These are phyloP conservation scores for Melieria picta DNA, from an alignment of 2,888 invertebrate genomes.

Conservation along the genomic window DNA sequence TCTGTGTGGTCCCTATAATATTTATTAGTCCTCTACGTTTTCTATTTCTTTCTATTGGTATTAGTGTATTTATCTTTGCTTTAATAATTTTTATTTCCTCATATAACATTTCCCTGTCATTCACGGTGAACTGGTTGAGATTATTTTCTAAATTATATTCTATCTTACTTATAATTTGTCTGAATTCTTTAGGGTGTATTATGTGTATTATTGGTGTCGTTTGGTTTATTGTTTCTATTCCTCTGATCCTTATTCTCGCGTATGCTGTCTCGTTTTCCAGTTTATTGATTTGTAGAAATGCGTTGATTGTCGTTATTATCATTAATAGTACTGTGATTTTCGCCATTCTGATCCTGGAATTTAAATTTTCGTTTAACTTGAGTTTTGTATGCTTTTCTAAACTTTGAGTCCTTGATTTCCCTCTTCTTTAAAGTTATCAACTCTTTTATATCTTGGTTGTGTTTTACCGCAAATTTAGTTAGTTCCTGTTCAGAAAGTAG, in stretches of 20 bases:
- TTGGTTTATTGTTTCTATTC: background rate
- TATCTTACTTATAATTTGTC: constrained; percentile 2
- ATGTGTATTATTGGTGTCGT: constrained; percentile 13
- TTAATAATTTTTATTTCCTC: constrained; percentile 17
- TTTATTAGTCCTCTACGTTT: constrained; percentile 21
- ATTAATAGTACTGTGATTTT: no score
- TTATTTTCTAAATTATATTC: constrained; percentile 11
- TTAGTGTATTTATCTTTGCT: constrained; percentile 20
- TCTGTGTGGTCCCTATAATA: constrained; percentile 14
- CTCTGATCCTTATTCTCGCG: background rate
- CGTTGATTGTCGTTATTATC: background rate
- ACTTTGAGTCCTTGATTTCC: constrained; percentile 16
- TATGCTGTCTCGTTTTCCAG: constrained; percentile 14
- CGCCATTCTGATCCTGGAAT: constrained; percentile 1
- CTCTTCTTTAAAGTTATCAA: background rate
- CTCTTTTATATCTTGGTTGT: constrained; percentile 25
- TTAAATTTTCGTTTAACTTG: constrained; percentile 26
- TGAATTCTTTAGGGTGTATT: constrained; percentile 3
- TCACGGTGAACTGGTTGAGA: constrained; percentile 6
- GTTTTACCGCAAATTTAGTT: background rate
- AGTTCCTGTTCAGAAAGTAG: no score
- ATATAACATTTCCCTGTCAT: background rate
- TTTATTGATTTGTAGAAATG: constrained; percentile 13
- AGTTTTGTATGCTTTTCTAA: constrained; percentile 21
- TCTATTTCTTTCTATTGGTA: constrained; percentile 21